phyloP scores from a whole-genome alignment of 2,888 invertebrate genomes.

The Cephus sareptanus region DNA sequence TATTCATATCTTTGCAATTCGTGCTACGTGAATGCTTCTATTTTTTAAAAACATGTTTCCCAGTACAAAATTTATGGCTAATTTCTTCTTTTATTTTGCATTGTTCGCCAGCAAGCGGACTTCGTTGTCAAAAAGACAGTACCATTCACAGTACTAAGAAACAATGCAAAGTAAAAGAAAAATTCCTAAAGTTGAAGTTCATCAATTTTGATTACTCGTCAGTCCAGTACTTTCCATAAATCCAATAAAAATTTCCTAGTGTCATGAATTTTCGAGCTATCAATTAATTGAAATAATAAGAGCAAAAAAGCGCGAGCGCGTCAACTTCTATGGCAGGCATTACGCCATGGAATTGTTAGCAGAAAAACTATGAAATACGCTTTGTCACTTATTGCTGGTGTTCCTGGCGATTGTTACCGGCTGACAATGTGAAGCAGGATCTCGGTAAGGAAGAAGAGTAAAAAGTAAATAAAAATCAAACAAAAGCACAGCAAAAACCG shows the following conservation, averaged over 20 bases:
- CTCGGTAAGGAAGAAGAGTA: neutral
- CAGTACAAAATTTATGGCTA: too few relatives aligned
- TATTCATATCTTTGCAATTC: too few relatives aligned
- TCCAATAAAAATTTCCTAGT: neutral
- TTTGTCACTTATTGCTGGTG: neutral
- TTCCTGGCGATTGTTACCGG: neutral
- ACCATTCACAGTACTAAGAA: neutral
- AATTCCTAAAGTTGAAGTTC: neutral
- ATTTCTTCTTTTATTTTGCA: too few relatives aligned
- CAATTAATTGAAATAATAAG: neutral
- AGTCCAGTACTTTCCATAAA: neutral
- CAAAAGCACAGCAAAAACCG: neutral
- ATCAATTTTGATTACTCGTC: neutral
- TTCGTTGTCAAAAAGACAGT: too few relatives aligned
- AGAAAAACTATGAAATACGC: neutral
- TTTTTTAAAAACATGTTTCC: too few relatives aligned
- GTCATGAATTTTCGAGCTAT: neutral
- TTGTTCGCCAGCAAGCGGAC: too few relatives aligned
- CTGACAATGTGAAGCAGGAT: neutral
- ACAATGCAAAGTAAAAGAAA: neutral
- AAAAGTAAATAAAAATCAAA: constrained; percentile 14
- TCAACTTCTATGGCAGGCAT: neutral
- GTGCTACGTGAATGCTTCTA: too few relatives aligned
- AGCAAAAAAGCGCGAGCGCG: neutral
- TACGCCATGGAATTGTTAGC: neutral